Evolutionary conservation across 2,113 vertebrate species (phyloP).

Genomic region (Ophthalmolycus amberensis): DNA sequence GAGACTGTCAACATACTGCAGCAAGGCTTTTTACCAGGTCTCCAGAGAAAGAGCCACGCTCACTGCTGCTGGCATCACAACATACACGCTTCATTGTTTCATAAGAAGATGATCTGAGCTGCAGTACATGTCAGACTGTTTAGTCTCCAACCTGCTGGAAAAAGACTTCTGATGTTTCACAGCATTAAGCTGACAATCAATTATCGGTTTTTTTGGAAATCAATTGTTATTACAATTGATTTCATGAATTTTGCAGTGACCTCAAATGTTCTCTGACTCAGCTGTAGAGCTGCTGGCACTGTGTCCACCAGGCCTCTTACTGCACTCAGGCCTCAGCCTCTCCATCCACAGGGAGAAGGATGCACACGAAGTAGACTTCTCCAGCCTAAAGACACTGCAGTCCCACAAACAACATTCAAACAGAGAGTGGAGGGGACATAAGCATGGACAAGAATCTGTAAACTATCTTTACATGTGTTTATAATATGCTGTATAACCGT

Average conservation of each 20-base stretch:
- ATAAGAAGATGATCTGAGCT: neutral
- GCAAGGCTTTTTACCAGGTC: neutral
- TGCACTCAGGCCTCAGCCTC: neutral
- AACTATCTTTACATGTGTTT: too few species aligned
- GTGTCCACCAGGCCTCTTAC: slow-evolving; percentile 5
- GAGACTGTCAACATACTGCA: neutral
- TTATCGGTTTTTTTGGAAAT: neutral
- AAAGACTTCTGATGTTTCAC: neutral
- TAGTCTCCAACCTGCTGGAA: neutral
- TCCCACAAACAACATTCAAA: slow-evolving; percentile 70
- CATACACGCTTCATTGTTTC: neutral
- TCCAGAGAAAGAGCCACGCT: neutral
- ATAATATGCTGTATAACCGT: neutral
- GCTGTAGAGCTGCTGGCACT: slow-evolving; percentile 34
- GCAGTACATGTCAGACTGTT: neutral
- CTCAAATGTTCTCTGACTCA: slow-evolving; percentile 44
- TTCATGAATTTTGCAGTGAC: slow-evolving; percentile 20
- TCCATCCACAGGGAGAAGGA: slow-evolving; percentile 23
- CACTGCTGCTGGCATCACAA: neutral
- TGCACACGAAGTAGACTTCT: slow-evolving; percentile 46
- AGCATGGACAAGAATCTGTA: neutral
- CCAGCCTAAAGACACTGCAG: slow-evolving; percentile 59
- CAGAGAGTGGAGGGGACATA: slow-evolving; percentile 8
- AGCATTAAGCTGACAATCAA: neutral
- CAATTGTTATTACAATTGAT: neutral